phyloP scores from a whole-genome alignment of 2,113 vertebrate genomes.

The Jaculus jaculus region DNA sequence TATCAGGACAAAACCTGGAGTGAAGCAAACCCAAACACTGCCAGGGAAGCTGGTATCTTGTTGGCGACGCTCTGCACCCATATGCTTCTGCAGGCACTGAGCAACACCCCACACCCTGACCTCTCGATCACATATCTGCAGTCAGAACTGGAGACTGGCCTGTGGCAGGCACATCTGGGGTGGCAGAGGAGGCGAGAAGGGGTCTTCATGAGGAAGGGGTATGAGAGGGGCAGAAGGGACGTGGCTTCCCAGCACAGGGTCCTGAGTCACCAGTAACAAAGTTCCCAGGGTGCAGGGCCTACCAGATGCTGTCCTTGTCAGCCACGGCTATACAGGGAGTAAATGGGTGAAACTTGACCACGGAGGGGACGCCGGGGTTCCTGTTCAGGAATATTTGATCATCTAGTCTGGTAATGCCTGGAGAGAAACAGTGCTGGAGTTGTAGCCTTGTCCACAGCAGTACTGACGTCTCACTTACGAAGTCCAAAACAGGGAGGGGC shows the following conservation, averaged over 20 bases:
- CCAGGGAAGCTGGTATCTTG: background rate
- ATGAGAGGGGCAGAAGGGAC: background rate
- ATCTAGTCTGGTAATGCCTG: conserved; percentile 94
- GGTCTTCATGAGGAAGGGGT: too few relatives aligned
- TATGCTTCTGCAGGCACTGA: background rate
- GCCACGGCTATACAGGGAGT: conserved; percentile 97
- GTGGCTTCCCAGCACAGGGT: too few relatives aligned
- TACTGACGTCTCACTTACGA: too few relatives aligned
- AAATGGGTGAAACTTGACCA: conserved; percentile 98
- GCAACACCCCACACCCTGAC: too few relatives aligned
- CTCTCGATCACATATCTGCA: background rate
- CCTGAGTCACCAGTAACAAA: background rate
- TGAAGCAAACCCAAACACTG: background rate
- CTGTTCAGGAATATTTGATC: conserved; percentile 99
- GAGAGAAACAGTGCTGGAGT: background rate
- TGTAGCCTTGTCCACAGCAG: background rate
- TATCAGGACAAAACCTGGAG: accelerated
- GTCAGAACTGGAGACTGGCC: background rate
- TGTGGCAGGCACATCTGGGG: background rate
- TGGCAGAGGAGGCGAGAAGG: background rate
- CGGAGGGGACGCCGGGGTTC: conserved; percentile 96
- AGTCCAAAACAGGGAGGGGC: background rate
- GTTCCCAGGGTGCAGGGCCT: background rate
- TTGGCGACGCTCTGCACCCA: background rate
- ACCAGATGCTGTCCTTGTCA: conserved; percentile 99